A percentile compares a stretch with the other conserved stretches of the same genome.
Evolutionary conservation across 1,140 invertebrate species (phyloP).

Genomic region (Thaumetopoea pityocampa): DNA sequence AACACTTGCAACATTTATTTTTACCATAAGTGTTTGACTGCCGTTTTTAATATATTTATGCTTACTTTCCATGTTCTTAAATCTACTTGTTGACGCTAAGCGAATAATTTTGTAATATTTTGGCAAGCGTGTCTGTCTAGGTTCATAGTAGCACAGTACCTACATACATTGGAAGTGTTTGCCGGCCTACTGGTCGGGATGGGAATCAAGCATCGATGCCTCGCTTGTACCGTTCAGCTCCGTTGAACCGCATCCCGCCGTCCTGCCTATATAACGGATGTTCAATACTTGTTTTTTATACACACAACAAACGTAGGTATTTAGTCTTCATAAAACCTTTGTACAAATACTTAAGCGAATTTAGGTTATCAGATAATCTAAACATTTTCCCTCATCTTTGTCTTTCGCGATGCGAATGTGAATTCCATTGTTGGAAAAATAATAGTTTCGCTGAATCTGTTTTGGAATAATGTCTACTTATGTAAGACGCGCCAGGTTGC

Average conservation of each 20-base stretch:
- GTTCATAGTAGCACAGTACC: conserved; percentile 2
- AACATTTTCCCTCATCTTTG: conserved; percentile 26
- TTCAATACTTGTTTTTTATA: conserved; percentile 48
- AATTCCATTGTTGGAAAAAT: conserved; percentile 33
- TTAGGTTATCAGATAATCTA: conserved; percentile 35
- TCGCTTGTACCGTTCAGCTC: conserved; percentile 57
- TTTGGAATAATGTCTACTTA: conserved; percentile 22
- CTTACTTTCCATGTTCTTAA: conserved; percentile 55
- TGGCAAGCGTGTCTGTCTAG: conserved; percentile 28
- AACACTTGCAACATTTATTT: conserved; percentile 7
- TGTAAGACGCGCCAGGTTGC: conserved; percentile 7
- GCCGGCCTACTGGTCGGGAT: conserved; percentile 24
- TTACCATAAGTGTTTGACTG: conserved; percentile 17
- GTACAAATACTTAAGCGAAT: conserved; percentile 20
- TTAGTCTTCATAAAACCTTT: conserved; percentile 3
- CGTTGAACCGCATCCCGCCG: conserved; percentile 57
- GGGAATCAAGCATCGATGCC: conserved; percentile 34
- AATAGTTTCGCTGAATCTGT: conserved; percentile 29
- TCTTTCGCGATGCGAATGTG: conserved; percentile 48
- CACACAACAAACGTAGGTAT: conserved; percentile 9
- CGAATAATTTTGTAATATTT: conserved; percentile 38
- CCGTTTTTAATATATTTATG: conserved; percentile 38
- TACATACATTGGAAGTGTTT: conserved; percentile 3
- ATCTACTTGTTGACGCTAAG: conserved; percentile 43
- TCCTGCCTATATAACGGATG: conserved; percentile 63